These are phyloP conservation scores for Entomobrya multifasciata DNA, from an alignment of 2,888 invertebrate species.

Conservation along the genomic window DNA sequence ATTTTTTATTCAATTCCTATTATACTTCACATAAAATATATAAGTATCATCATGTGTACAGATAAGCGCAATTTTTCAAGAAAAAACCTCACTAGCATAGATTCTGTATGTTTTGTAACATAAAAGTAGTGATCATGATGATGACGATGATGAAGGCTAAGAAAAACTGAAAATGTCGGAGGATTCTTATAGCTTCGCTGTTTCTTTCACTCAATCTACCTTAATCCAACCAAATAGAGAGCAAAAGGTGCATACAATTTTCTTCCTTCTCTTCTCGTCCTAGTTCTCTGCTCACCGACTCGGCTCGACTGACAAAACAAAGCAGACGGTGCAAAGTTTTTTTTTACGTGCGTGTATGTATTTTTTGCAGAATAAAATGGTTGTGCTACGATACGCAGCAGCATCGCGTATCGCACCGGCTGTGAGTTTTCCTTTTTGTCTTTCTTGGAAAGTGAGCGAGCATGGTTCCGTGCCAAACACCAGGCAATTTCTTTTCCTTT, in stretches of 20 bases:
- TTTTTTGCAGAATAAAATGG: background rate
- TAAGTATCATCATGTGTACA: constrained; percentile 11
- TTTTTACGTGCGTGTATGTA: background rate
- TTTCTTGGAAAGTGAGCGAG: background rate
- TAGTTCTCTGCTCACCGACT: too few relatives aligned
- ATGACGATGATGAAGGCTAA: background rate
- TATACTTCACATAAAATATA: background rate
- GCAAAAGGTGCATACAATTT: background rate
- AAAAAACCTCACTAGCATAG: background rate
- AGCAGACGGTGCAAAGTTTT: background rate
- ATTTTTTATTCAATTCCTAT: constrained; percentile 37
- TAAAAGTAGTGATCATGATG: constrained; percentile 10
- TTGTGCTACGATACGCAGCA: background rate
- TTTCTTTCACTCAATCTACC: constrained; percentile 20
- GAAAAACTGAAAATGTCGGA: constrained; percentile 31
- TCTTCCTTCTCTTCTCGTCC: background rate
- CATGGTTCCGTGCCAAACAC: too few relatives aligned
- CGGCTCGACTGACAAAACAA: background rate
- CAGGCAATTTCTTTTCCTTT: background rate
- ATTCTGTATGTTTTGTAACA: background rate
- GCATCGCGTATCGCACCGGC: constrained; percentile 5
- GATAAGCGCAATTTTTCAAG: constrained; percentile 36
- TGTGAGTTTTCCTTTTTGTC: background rate
- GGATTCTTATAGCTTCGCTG: background rate
- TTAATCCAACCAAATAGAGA: background rate